Evolutionary conservation across 1,140 invertebrate species (phyloP).

Genomic region (Aculops lycopersici): DNA sequence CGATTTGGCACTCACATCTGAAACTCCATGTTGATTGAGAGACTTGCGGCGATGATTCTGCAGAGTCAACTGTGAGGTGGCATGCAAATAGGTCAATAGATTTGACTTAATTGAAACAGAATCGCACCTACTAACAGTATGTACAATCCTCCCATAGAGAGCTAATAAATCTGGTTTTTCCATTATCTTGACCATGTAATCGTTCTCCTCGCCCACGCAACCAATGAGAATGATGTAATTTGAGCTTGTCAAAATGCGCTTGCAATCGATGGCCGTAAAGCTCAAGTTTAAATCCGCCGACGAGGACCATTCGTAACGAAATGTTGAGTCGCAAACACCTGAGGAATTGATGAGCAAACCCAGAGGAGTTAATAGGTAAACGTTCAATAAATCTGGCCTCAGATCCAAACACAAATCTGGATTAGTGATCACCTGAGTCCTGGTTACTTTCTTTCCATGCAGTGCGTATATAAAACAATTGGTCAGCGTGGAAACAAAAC

Average conservation of each 20-base stretch:
- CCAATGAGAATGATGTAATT: background rate
- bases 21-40: no score
- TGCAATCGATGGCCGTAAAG: background rate
- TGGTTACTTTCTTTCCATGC: background rate
- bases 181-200: background rate
- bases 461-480: background rate
- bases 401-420: background rate
- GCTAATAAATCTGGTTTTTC: background rate
- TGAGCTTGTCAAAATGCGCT: background rate
- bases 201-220: background rate
- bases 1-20: no score
- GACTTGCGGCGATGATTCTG: no score
- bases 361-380: background rate
- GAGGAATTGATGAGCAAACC: background rate
- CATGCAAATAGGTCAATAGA: background rate
- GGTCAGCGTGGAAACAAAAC: background rate
- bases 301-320: background rate
- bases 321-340: background rate
- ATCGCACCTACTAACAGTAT: background rate
- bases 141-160: background rate
- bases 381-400: background rate
- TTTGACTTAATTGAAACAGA: background rate
- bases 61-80: background rate
- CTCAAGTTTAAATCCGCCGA: background rate
- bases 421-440: background rate